Evolutionary conservation across 2,113 vertebrate species (phyloP), one percentile per base, ranked within the genome.

Genomic region (Orycteropus afer): DNA sequence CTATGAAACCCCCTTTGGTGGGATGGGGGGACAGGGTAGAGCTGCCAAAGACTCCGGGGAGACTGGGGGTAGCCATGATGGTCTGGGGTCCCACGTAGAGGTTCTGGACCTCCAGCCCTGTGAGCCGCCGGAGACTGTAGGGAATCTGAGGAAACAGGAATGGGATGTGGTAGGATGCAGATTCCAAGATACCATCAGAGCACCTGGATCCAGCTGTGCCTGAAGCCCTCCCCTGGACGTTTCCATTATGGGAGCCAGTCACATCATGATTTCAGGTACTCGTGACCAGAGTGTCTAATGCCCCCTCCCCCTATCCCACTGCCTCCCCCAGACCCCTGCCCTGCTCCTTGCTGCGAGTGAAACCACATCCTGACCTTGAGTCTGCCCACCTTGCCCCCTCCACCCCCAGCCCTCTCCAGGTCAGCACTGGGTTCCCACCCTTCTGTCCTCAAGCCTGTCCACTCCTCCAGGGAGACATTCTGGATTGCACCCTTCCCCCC

Each of bases 71-170:
- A 0, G 96, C 91, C 0, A 87, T 91, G 59, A 98, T 96, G 0
- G 96, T 96, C 93, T 98, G 99, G 12, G 99, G 99, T 0, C 99
- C 99, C 3, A 99, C 73, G 27, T 99, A 99, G 15, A 99, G 98
- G 97, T 99, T 99, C 97, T 99, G 99, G 14, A 97, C 96, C 97
- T 99, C 99, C 76, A 99, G 96, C 0, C 97, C 98, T 0, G 99
- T 98, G 53, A 99, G 98, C 9, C 98, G 97, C 20, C 97, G 98
- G 20, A 99, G 97, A 69, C 98, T 98, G 94, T 99, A 99, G 13
- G 93, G 98, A 57, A 99, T 98, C 99, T 99, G 65, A 12, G 0
- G 29, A 2, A 3, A 13, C 14, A 61, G 27, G 59, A 42, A 40
- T 0, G 17, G 42, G 25, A 83, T 4, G 45, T 2, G 27, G 29